phyloP scores from a whole-genome alignment of 2,888 invertebrate genomes.

The Allacma fusca region DNA sequence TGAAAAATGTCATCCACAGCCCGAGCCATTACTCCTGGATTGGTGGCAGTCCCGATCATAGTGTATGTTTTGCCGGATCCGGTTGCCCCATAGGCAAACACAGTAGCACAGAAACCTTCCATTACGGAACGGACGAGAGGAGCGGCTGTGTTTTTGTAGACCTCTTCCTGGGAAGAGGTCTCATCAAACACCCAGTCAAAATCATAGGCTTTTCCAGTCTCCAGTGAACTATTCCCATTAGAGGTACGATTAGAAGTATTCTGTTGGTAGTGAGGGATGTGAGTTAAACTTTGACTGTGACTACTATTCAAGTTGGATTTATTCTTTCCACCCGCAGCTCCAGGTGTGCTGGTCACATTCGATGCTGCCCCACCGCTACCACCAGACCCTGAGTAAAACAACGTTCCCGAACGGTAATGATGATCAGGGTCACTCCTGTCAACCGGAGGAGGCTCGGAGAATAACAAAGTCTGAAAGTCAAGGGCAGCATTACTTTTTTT shows the following conservation, averaged over 20 bases:
- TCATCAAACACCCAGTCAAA: constrained; percentile 92
- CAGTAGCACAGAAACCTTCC: constrained; percentile 89
- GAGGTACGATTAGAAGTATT: constrained; percentile 65
- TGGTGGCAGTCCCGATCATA: constrained; percentile 75
- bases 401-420: constrained; percentile 39
- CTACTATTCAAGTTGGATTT: neutral
- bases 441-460: constrained; percentile 51
- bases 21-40: constrained; percentile 86
- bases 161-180: constrained; percentile 79
- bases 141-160: constrained; percentile 86
- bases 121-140: constrained; percentile 86
- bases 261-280: neutral
- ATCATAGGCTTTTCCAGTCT: constrained; percentile 79
- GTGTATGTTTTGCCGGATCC: constrained; percentile 93
- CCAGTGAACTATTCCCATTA: constrained; percentile 74
- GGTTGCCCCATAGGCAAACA: constrained; percentile 94
- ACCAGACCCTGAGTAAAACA: neutral
- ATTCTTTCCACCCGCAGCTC: constrained; percentile 13
- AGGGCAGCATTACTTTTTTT: neutral
- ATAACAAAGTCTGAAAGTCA: constrained; percentile 52
- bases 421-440: constrained; percentile 53
- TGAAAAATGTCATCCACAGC: constrained; percentile 84
- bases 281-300: constrained; percentile 26
- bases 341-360: neutral
- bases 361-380: neutral